Conservation (phyloP, 2,888 invertebrate genomes). For the Selenia dentaria region DNA sequence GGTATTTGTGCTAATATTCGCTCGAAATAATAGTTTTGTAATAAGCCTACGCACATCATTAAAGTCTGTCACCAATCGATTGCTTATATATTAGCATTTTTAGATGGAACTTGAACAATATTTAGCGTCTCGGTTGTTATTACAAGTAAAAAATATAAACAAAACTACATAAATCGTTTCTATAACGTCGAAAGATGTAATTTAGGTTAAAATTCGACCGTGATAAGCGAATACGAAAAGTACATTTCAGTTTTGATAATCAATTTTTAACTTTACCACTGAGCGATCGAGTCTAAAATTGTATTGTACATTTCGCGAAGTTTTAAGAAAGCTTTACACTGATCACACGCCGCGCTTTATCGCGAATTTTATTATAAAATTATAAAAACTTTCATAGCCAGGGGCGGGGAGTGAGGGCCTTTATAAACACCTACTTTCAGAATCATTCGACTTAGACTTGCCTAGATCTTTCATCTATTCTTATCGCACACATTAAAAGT, state of each 20-base stretch:
- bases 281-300: conserved; percentile 1
- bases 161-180: neutral
- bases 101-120: neutral
- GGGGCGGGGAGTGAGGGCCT: neutral
- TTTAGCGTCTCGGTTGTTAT: conserved; percentile 1
- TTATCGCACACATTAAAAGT: no score
- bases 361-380: conserved; percentile 24
- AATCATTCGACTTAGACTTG: no score
- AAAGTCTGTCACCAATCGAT: conserved; percentile 1
- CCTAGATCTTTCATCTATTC: no score
- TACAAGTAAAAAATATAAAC: conserved; percentile 1
- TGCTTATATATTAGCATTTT: no score
- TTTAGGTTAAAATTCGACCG: neutral
- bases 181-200: neutral
- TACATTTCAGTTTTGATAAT: neutral
- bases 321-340: conserved; percentile 3
- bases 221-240: conserved; percentile 1
- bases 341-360: conserved; percentile 11
- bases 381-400: conserved; percentile 14
- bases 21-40: conserved; percentile 10
- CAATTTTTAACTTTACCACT: conserved; percentile 5
- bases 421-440: no score
- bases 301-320: conserved; percentile 7
- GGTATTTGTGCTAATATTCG: conserved; percentile 23
- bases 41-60: conserved; percentile 12